These are phyloP conservation scores for Geotrypetes seraphini DNA, from an alignment of 2,797 vertebrate genomes.

Conservation along the genomic window DNA sequence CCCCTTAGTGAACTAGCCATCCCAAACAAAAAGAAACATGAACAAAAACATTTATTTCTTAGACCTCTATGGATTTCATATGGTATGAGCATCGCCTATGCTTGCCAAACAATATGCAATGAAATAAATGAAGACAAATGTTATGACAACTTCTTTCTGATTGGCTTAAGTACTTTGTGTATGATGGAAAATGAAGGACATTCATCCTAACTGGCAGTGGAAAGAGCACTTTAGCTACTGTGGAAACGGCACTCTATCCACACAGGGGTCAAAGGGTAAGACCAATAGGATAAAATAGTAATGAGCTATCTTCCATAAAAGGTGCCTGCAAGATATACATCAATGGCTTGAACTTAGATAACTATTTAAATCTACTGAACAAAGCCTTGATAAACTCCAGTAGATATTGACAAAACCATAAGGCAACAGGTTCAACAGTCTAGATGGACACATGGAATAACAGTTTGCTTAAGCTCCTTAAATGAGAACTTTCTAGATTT, in stretches of 20 bases:
- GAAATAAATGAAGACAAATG: too few relatives aligned
- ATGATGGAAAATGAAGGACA: slow-evolving; percentile 26
- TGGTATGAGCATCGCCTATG: too few relatives aligned
- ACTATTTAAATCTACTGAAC: slow-evolving; percentile 12
- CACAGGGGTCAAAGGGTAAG: slow-evolving; percentile 31
- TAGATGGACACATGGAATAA: too few relatives aligned
- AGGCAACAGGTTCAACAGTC: fast-evolving
- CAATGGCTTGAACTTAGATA: background rate
- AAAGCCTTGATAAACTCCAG: background rate
- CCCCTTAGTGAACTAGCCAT: too few relatives aligned
- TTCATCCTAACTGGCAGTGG: slow-evolving; percentile 28
- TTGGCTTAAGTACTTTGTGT: slow-evolving; percentile 33
- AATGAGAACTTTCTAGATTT: too few relatives aligned
- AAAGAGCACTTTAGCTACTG: slow-evolving; percentile 22
- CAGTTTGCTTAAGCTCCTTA: too few relatives aligned
- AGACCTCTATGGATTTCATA: too few relatives aligned
- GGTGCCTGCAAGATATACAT: slow-evolving; percentile 1
- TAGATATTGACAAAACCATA: background rate
- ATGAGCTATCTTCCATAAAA: slow-evolving; percentile 22
- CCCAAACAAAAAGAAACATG: too few relatives aligned
- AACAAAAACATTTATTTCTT: too few relatives aligned
- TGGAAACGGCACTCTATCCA: slow-evolving; percentile 41
- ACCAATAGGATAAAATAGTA: slow-evolving; percentile 34
- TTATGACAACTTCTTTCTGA: too few relatives aligned
- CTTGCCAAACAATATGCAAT: too few relatives aligned